Evolutionary conservation across 2,888 invertebrate genomes (phyloP), one percentile per base, ranked within the genome.

Genomic region (Sepiola atlantica): DNA sequence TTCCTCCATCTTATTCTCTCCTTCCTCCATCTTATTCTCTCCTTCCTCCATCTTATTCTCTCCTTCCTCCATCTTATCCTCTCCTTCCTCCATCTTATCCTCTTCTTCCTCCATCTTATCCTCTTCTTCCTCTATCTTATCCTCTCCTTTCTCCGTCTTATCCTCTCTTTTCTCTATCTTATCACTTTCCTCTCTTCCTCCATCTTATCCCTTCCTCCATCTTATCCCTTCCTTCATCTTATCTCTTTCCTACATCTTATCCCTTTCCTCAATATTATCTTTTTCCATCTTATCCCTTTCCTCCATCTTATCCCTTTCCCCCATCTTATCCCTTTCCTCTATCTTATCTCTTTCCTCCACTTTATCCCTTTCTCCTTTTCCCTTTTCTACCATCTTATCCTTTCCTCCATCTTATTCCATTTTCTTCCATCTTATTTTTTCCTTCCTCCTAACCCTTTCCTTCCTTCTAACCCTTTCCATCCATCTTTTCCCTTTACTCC

Each of bases 101-200:
- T n/a, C n/a, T 28, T 0, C 0, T 0, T n/a, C n/a, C 10, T 16
- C 0, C n/a, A 90, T 16, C 0, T 90, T 0, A 14, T 24, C 16
- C 24, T 8, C 18, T 16, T 14, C 18, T 28, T 90, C n/a, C 24
- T 90, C n/a, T 28, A 8, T 14, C n/a, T n/a, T n/a, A 8, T 90
- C 18, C 24, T 12, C 16, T n/a, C 16, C n/a, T n/a, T 90, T 18
- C 10, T 28, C 24, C 90, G 8, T 10, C 16, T 0, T 14, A 6
- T 90, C n/a, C 2, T n/a, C n/a, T n/a, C 90, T 90, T 14, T 90
- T 28, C 24, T 18, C 24, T 6, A 8, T 8, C 14, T n/a, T n/a
- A 24, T 16, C 24, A 2, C n/a, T 28, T n/a, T 14, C 90, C 18
- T 12, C 90, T 16, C 24, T 24, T 90, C 90, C 10, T 0, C 90